Evolutionary conservation across 1,140 invertebrate genomes (phyloP).

Genomic region (Mercenaria mercenaria): DNA sequence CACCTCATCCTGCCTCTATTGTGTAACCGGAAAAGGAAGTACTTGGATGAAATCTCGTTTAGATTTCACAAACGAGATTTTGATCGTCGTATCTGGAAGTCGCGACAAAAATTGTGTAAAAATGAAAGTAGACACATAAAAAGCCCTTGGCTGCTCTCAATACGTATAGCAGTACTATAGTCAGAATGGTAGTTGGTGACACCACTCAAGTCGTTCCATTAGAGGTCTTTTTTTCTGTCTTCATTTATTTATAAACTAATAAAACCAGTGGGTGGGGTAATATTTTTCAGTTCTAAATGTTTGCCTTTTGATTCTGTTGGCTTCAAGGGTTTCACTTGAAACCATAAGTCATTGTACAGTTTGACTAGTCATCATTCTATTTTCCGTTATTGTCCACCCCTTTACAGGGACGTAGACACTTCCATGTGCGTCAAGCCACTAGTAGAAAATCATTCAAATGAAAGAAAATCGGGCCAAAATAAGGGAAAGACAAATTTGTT

Average conservation of each 20-base stretch:
- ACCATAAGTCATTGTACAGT: too few relatives aligned
- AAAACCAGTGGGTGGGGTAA: conserved; percentile 48
- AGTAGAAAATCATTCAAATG: too few relatives aligned
- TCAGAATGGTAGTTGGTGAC: conserved; percentile 80
- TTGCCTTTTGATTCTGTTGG: too few relatives aligned
- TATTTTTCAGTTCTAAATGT: too few relatives aligned
- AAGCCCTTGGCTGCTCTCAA: not conserved
- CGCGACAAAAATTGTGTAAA: not conserved
- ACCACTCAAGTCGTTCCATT: conserved; percentile 79
- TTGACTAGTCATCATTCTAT: too few relatives aligned
- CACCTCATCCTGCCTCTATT: conserved; percentile 2
- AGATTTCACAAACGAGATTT: conserved; percentile 10
- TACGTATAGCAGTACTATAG: conserved; percentile 3
- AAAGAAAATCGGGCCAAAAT: too few relatives aligned
- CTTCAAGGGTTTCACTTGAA: too few relatives aligned
- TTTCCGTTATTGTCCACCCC: too few relatives aligned
- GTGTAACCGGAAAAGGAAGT: conserved; percentile 70
- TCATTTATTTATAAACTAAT: not conserved
- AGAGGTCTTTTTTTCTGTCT: conserved; percentile 70
- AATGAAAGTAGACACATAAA: conserved; percentile 42
- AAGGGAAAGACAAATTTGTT: too few relatives aligned
- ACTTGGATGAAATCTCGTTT: conserved; percentile 16
- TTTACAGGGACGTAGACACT: too few relatives aligned
- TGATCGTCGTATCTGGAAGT: conserved; percentile 2
- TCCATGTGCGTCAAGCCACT: too few relatives aligned